phyloP scores from a whole-genome alignment of 2,888 invertebrate species.

The Lycophotia porphyrea region DNA sequence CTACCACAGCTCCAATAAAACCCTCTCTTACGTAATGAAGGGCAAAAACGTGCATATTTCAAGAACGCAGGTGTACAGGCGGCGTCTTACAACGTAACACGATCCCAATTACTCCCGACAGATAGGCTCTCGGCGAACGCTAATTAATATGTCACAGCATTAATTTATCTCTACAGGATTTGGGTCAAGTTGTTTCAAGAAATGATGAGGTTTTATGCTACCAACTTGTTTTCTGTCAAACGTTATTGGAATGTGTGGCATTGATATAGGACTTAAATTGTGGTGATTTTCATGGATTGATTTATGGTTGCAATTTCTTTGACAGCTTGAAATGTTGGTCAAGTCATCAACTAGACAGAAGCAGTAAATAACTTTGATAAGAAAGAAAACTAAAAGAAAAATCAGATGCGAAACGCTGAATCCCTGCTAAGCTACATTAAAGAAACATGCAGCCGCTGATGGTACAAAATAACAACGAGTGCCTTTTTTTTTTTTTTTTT shows the following conservation, averaged over 20 bases:
- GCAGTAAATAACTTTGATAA: background rate
- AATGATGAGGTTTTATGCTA: slow-evolving; percentile 22
- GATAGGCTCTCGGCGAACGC: slow-evolving; percentile 56
- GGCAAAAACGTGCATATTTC: slow-evolving; percentile 34
- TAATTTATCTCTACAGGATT: slow-evolving; percentile 65
- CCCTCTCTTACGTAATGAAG: slow-evolving; percentile 14
- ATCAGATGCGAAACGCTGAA: no score
- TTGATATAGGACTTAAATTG: background rate
- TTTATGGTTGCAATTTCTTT: background rate
- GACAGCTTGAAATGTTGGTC: background rate
- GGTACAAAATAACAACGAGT: background rate
- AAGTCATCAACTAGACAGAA: background rate
- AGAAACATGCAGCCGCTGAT: no score
- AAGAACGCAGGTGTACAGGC: slow-evolving; percentile 54
- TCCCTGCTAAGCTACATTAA: no score
- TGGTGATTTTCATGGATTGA: background rate
- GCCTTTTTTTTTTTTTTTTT: no score
- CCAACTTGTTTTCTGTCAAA: slow-evolving; percentile 19
- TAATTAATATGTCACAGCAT: slow-evolving; percentile 73
- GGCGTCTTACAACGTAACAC: slow-evolving; percentile 63
- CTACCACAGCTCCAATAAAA: background rate
- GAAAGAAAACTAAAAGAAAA: no score
- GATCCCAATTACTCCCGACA: slow-evolving; percentile 68
- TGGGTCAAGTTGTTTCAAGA: slow-evolving; percentile 44
- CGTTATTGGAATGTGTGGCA: background rate